Percentiles rank a stretch among this genome's conserved stretches.
These are phyloP conservation scores for Philereme vetulata DNA, from an alignment of 2,888 invertebrate species.

Conservation along the genomic window DNA sequence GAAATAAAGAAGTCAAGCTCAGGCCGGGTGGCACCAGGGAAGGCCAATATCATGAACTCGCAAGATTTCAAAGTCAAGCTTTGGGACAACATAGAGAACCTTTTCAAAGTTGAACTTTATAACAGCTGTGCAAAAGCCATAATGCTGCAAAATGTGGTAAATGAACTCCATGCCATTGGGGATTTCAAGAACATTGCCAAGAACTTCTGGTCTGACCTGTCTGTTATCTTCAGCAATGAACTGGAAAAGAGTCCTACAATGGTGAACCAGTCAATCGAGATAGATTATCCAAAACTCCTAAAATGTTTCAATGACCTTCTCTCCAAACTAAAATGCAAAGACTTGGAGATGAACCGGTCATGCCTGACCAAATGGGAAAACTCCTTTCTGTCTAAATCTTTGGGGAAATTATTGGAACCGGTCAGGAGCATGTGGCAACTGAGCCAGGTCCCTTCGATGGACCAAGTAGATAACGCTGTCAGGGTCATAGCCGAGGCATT, in stretches of 20 bases:
- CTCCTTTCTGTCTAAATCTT: slow-evolving; percentile 92
- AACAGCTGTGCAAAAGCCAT: slow-evolving; percentile 88
- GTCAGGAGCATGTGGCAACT: slow-evolving; percentile 92
- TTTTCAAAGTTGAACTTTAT: slow-evolving; percentile 90
- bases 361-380: slow-evolving; percentile 90
- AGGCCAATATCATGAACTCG: slow-evolving; percentile 81
- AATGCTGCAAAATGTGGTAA: slow-evolving; percentile 78
- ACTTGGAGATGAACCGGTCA: slow-evolving; percentile 83
- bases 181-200: slow-evolving; percentile 78
- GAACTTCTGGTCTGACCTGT: slow-evolving; percentile 85
- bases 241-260: slow-evolving; percentile 79
- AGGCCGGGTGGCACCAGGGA: slow-evolving; percentile 72
- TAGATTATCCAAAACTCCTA: slow-evolving; percentile 94
- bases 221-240: slow-evolving; percentile 71
- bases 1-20: slow-evolving; percentile 74
- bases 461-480: slow-evolving; percentile 90
- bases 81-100: slow-evolving; percentile 95
- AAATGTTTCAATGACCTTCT: slow-evolving; percentile 91
- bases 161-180: slow-evolving; percentile 78
- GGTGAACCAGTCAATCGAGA: slow-evolving; percentile 92
- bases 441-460: slow-evolving; percentile 87
- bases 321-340: slow-evolving; percentile 85
- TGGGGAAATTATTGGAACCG: slow-evolving; percentile 92
- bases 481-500: slow-evolving; percentile 89
- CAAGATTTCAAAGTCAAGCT: slow-evolving; percentile 85